These are phyloP conservation scores for Eulithis testata DNA, from an alignment of 2,888 invertebrate species.

Conservation along the genomic window DNA sequence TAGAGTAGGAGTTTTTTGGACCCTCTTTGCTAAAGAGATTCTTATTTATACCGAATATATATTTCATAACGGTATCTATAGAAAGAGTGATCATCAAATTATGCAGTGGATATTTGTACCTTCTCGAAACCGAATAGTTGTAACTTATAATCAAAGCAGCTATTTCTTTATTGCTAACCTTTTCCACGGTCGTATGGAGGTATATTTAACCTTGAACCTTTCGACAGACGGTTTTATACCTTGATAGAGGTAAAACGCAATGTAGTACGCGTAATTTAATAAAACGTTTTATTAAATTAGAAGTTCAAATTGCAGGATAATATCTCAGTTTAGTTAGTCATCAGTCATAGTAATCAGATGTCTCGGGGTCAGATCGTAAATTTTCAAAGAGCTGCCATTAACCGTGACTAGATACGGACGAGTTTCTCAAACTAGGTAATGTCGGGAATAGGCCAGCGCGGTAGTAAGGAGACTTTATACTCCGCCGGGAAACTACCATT, in stretches of 20 bases:
- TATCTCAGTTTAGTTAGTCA: conserved; percentile 52
- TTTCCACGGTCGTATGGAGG: conserved; percentile 51
- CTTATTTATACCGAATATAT: conserved; percentile 36
- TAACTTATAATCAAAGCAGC: conserved; percentile 42
- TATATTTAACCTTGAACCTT: conserved; percentile 60
- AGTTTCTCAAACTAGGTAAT: conserved; percentile 38
- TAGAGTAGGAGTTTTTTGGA: conserved; percentile 30
- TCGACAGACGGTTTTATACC: conserved; percentile 49
- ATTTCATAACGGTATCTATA: conserved; percentile 44
- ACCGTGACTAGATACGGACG: conserved; percentile 42
- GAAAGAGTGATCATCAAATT: conserved; percentile 54
- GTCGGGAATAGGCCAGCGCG: conserved; percentile 27
- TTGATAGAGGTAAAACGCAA: conserved; percentile 48
- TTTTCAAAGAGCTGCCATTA: conserved; percentile 45
- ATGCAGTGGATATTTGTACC: conserved; percentile 48
- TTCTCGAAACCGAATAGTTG: conserved; percentile 49
- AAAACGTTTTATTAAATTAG: conserved; percentile 56
- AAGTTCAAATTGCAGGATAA: conserved; percentile 50
- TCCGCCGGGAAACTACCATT: conserved; percentile 30
- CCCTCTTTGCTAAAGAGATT: conserved; percentile 14
- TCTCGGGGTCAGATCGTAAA: conserved; percentile 53
- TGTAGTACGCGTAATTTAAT: conserved; percentile 45
- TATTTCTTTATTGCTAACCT: conserved; percentile 50
- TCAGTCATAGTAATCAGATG: conserved; percentile 52
- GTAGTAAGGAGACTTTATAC: conserved; percentile 29